Percentiles rank a stretch among this genome's conserved stretches.
Evolutionary conservation across 2,113 vertebrate species (phyloP).

Genomic region (Tautogolabrus adspersus): DNA sequence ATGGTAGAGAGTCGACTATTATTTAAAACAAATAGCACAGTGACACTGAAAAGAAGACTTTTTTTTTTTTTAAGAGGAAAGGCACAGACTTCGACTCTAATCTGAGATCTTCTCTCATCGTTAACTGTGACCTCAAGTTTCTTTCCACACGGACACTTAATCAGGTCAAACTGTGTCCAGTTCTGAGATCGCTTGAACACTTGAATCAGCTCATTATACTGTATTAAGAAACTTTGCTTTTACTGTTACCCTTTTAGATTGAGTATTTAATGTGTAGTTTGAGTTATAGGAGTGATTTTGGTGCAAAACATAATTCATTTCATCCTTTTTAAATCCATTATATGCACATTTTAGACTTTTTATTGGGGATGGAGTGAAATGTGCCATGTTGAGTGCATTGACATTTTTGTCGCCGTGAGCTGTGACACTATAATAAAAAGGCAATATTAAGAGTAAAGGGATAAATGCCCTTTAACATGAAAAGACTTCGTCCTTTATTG

Average conservation of each 20-base stretch:
- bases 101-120: constrained; percentile 1
- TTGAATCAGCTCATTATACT: constrained; percentile 21
- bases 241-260: constrained; percentile 23
- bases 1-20: constrained; percentile 43
- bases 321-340: constrained; percentile 33
- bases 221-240: constrained; percentile 22
- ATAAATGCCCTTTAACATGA: neutral
- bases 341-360: constrained; percentile 26
- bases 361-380: constrained; percentile 24
- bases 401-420: constrained; percentile 2
- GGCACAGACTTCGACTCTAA: constrained; percentile 12
- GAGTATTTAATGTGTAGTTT: constrained; percentile 47
- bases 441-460: constrained; percentile 12
- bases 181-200: constrained; percentile 6
- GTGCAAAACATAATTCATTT: constrained; percentile 27
- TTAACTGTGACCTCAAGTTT: constrained; percentile 24
- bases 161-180: neutral
- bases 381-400: constrained; percentile 52
- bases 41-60: constrained; percentile 14
- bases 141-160: neutral
- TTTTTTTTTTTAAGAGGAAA: constrained; percentile 14
- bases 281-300: constrained; percentile 7
- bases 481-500: constrained; percentile 14
- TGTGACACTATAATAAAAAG: constrained; percentile 22
- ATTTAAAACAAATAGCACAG: constrained; percentile 26